Evolutionary conservation across 2,113 vertebrate species (phyloP), one percentile per base, ranked within the genome.

Genomic region (Xenopus tropicalis): DNA sequence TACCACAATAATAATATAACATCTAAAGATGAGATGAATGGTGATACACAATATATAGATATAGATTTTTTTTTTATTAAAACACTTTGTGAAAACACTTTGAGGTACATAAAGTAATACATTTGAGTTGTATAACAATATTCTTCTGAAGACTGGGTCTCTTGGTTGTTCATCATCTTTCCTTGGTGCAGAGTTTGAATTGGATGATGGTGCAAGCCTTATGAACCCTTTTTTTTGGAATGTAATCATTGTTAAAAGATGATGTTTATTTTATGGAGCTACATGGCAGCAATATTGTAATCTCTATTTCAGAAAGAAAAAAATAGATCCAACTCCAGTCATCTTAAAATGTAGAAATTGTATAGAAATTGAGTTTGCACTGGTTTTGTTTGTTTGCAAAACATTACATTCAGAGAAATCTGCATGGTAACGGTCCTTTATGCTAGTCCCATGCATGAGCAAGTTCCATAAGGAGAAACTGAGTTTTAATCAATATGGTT

Each of bases 101-200:
- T 92, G 94, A 96, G 95, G 95, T 95, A 96, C 95, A 86, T 89
- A 86, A 90, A 94, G 93, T 91, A 84, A 88, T 90, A 87, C 88
- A 88, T 82, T 66, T 6, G 81, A 85, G 86, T 87, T 87, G 85
- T 85, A 84, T 80, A 79, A 83, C 69, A 69, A 3, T 82, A 78
- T 77, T 73, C 81, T 6, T 17, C 74, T 20, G 73, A 69, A 76
- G 66, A 20, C 42, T 56, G 25, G 48, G 46, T 20, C 58, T 54
- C 19, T 61, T 43, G 25, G 42, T 42, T 25, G 54, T 42, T 61
- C 44, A 57, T 63, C 58, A 59, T 56, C 43, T 61, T 52, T 62
- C 25, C 29, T 25, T 69, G 66, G 48, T 63, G 58, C 44, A 56
- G 42, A 13, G 20, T 14, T 56, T 54, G 42, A 43, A 17, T 62